Conservation (phyloP, 2,888 invertebrate genomes). For the Agonopterix subpropinquella region DNA sequence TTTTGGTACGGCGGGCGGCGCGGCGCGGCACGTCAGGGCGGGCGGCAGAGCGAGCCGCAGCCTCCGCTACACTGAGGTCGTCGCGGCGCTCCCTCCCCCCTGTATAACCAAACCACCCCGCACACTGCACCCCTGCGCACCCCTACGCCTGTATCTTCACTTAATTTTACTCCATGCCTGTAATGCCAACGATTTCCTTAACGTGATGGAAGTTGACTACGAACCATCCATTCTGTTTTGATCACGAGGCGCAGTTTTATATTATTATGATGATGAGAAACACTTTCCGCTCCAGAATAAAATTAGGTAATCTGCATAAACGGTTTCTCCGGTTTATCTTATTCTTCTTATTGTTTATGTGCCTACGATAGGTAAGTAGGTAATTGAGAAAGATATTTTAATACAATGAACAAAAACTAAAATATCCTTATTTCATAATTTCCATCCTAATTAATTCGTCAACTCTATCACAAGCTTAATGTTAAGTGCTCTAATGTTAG, state of each 20-base stretch:
- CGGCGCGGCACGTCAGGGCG: constrained; percentile 17
- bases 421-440: no score
- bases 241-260: constrained; percentile 10
- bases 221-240: constrained; percentile 24
- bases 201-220: constrained; percentile 32
- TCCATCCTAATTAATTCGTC: no score
- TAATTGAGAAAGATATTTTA: no score
- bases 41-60: constrained; percentile 43
- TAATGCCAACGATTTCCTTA: constrained; percentile 55
- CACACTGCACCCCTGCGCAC: constrained; percentile 28
- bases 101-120: no score
- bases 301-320: no score
- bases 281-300: no score
- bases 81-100: constrained; percentile 14
- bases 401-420: no score
- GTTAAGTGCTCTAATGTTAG: no score
- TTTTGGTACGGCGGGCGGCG: constrained; percentile 54
- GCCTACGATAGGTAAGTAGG: no score
- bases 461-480: no score
- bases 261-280: not conserved
- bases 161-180: constrained; percentile 56
- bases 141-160: constrained; percentile 54
- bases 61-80: constrained; percentile 71
- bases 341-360: no score
- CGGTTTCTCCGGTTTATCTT: no score